Base-by-base conservation (phyloP, 23 tunicate genomes). In the Halocynthia aurantium region DNA sequence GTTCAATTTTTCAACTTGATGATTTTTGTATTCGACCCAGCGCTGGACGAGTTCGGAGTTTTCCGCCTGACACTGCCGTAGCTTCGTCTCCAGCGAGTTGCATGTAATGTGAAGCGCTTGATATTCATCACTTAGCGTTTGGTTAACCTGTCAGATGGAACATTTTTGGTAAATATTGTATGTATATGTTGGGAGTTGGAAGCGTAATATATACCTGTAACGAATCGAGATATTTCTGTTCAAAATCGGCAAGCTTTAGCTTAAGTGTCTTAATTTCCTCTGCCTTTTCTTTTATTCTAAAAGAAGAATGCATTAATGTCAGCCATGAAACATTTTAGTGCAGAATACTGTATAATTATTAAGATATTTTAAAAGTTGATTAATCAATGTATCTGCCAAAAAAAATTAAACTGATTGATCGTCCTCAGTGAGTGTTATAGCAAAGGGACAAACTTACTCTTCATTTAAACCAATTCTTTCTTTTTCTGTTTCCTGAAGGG, bases 401-500 rank as follows among this genome's bases (percentile, higher is more conserved):
- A 31, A 0, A 0, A 0, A 0, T 31, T 31, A 31, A 31, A 31
- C 44, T 31, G 44, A 31, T 31, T 31, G 44, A 31, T n/a, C n/a
- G n/a, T n/a, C n/a, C n/a, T n/a, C n/a, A 31, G 44, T 10, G 15
- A 44, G 66, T 51, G 4, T 44, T n/a, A 1, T 50, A 13, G 2
- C 15, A 11, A 15, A 11, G 66, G n/a, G 10, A 10, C 10, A 15
- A 21, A 49, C 80, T 72, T 18, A 81, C 80, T n/a, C 8, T 8
- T 72, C 79, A 73, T 70, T 18, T 7, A 52, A 70, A 66, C 18
- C 53, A 49, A 67, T 91, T 84, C 52, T 81, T 81, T 77, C 83
- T 69, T 80, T 54, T 11, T 85, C 90, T 55, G 76, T 85, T 67
- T 91, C 97, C 73, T 83, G 90, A 56, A 91, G 70, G 19, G 97